Base-by-base conservation (phyloP, 23 tunicate species). In the Clavelina lepadiformis region DNA sequence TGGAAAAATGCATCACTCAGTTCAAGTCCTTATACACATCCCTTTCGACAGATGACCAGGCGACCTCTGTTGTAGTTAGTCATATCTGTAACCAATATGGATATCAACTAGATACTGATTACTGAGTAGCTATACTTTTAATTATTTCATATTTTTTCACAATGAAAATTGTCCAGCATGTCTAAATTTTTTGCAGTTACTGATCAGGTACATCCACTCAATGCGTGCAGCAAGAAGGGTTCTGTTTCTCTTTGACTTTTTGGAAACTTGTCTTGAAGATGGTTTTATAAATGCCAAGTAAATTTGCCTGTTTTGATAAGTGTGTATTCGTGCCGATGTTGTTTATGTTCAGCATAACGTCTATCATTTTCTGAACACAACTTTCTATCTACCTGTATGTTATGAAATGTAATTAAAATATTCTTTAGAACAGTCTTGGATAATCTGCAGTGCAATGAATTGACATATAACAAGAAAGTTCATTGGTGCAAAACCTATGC, bases 401-500 rank as follows among this genome's bases (percentile, higher is more conserved):
- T n/a, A n/a, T n/a, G n/a, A n/a, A n/a, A n/a, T n/a, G n/a, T n/a
- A 15, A n/a, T 41, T 65, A 25, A 8, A 35, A 27, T 60, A 24
- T 15, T 35, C 61, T 79, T 6, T 58, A 89, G 83, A 63, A 15
- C 76, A 1, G 89, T 75, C 3, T 44, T 89, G 49, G 84, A 81
- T 36, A 60, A 67, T 0, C 74, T 89, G 22, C 79, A 82, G 20
- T 19, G 74, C 0, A 56, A 49, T 56, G 97, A 89, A 13, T 33
- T 81, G 65, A 80, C 41, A 32, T 71, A 75, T 33, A 75, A 69
- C 1, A 59, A 64, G 22, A 67, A 69, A 46, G 27, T 89, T 18
- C 88, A 81, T 61, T 89, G 97, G 97, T 81, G 78, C 27, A 57
- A 76, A 81, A 89, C 89, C 28, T 89, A 82, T 56, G 58, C 33